Conservation (phyloP, 2,888 invertebrate species). For the Erpobdella octoculata region DNA sequence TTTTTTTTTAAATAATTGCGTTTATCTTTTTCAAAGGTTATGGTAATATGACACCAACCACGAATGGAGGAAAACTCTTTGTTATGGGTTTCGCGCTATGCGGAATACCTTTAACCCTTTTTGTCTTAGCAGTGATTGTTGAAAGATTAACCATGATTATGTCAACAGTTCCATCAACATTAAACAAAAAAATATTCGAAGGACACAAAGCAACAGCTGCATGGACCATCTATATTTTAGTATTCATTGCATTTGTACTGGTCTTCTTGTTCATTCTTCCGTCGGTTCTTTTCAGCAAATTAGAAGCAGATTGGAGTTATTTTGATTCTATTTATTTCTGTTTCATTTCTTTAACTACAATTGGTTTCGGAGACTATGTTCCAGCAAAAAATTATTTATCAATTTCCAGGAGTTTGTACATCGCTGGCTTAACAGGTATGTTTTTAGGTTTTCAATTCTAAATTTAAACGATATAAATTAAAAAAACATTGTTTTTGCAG, state of each 20-base stretch:
- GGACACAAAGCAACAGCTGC: neutral
- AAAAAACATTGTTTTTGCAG: constrained; percentile 54
- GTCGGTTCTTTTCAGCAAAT: constrained; percentile 64
- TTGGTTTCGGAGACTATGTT: constrained; percentile 78
- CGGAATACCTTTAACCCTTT: constrained; percentile 75
- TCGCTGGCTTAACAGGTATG: constrained; percentile 70
- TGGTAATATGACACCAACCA: constrained; percentile 78
- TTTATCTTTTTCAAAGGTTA: constrained; percentile 63
- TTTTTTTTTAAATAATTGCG: too few species aligned
- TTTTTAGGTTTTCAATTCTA: neutral
- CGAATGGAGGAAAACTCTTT: constrained; percentile 76
- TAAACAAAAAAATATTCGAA: constrained; percentile 39
- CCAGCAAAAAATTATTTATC: constrained; percentile 72
- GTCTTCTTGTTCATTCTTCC: constrained; percentile 68
- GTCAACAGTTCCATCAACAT: constrained; percentile 61
- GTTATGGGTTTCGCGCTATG: constrained; percentile 76
- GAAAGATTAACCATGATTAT: constrained; percentile 71
- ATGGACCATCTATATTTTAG: neutral
- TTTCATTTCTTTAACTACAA: constrained; percentile 80
- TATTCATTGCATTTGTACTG: constrained; percentile 53
- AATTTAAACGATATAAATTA: neutral
- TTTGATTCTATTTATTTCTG: constrained; percentile 83
- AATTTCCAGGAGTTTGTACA: constrained; percentile 71
- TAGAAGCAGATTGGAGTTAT: constrained; percentile 76
- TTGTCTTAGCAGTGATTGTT: constrained; percentile 72